These are phyloP conservation scores for Nothocercus nigrocapillus DNA, from an alignment of 2,113 vertebrate genomes.

Conservation along the genomic window DNA sequence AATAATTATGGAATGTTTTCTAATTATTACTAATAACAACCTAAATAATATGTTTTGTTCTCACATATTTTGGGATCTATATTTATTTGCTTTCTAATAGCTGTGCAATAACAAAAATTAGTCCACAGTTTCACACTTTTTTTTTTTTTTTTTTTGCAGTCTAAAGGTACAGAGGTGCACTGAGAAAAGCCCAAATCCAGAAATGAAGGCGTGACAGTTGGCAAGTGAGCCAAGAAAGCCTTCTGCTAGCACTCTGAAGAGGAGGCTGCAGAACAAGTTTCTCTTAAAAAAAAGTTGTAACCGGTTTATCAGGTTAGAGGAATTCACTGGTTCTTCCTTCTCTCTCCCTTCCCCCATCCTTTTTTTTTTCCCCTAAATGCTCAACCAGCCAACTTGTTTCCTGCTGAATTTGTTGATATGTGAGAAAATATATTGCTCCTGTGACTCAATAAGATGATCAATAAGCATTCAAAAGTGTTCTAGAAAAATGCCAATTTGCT, in stretches of 20 bases:
- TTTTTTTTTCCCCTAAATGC: background rate
- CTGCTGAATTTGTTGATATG: background rate
- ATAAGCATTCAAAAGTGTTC: background rate
- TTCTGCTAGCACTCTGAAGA: conserved; percentile 13
- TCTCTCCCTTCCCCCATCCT: background rate
- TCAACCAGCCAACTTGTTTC: conserved; percentile 29
- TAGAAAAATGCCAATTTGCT: background rate
- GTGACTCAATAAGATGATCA: background rate
- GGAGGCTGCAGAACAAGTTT: conserved; percentile 66
- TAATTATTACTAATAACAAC: background rate
- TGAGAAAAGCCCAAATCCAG: background rate
- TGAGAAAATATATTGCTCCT: conserved; percentile 14
- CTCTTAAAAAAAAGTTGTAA: background rate
- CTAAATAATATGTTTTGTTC: background rate
- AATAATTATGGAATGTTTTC: too few species aligned
- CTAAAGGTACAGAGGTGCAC: background rate
- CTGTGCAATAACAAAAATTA: background rate
- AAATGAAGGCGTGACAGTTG: background rate
- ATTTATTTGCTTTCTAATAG: background rate
- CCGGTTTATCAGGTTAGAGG: conserved; percentile 66
- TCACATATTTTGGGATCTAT: background rate
- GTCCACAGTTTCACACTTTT: background rate
- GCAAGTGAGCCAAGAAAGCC: background rate
- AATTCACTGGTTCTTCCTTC: conserved; percentile 4
- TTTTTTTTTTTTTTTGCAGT: background rate